Percentiles rank a stretch among this genome's conserved stretches.
Conservation (phyloP, 2,888 invertebrate species). For the Plagodis dolabraria region DNA sequence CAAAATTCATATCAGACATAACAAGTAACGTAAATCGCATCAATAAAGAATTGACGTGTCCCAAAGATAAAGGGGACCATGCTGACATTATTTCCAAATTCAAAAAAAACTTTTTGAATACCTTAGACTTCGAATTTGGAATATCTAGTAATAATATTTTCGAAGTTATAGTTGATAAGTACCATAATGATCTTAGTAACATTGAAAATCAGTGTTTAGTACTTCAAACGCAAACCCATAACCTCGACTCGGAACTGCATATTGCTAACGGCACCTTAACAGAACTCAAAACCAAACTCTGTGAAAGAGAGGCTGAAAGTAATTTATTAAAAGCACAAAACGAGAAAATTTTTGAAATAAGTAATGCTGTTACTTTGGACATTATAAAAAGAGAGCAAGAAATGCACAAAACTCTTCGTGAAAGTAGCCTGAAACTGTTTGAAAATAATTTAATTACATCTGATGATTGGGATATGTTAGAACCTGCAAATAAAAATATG, state of each 20-base stretch:
- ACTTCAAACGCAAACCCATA: slow-evolving; percentile 50
- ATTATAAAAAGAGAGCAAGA: slow-evolving; percentile 64
- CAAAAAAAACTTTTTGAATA: slow-evolving; percentile 57
- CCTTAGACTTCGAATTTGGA: slow-evolving; percentile 61
- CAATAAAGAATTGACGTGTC: slow-evolving; percentile 37
- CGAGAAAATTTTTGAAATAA: slow-evolving; percentile 66
- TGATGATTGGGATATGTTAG: slow-evolving; percentile 43
- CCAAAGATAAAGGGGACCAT: slow-evolving; percentile 32
- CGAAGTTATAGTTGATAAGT: slow-evolving; percentile 52
- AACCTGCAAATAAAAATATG: slow-evolving; percentile 51
- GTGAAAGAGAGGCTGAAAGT: slow-evolving; percentile 62
- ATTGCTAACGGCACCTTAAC: slow-evolving; percentile 54
- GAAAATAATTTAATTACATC: slow-evolving; percentile 50
- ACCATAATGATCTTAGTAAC: slow-evolving; percentile 48
- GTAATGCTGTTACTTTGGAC: slow-evolving; percentile 67
- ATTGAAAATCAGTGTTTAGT: slow-evolving; percentile 34
- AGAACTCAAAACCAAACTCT: slow-evolving; percentile 55
- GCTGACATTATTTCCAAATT: slow-evolving; percentile 46
- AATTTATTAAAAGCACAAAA: slow-evolving; percentile 61
- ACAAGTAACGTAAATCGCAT: slow-evolving; percentile 50
- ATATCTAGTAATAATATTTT: slow-evolving; percentile 53
- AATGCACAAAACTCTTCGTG: slow-evolving; percentile 50
- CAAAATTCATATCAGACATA: slow-evolving; percentile 48
- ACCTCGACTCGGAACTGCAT: slow-evolving; percentile 50
- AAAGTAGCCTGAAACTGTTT: slow-evolving; percentile 53